Conservation (phyloP, 2,888 invertebrate species). For the Drosophila testacea region DNA sequence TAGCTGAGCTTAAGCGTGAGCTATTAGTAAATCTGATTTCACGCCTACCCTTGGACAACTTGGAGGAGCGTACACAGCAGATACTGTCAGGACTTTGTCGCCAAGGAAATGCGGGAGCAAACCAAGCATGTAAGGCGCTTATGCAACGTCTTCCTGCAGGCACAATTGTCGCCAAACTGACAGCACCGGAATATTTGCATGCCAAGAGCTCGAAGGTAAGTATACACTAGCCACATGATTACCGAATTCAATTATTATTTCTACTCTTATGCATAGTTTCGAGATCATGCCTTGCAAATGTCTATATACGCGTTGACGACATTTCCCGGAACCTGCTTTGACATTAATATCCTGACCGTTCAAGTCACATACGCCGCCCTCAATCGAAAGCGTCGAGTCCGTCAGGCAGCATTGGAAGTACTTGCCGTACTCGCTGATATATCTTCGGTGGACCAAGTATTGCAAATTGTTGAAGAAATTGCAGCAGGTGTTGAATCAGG, state of each 20-base stretch:
- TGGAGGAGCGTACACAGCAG: slow-evolving; percentile 84
- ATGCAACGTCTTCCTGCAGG: slow-evolving; percentile 85
- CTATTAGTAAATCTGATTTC: slow-evolving; percentile 84
- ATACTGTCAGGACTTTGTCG: slow-evolving; percentile 84
- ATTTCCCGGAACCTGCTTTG: slow-evolving; percentile 92
- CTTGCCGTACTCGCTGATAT: slow-evolving; percentile 92
- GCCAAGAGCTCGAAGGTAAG: slow-evolving; percentile 85
- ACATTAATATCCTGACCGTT: slow-evolving; percentile 86
- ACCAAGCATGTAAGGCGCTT: slow-evolving; percentile 85
- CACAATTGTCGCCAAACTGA: slow-evolving; percentile 84
- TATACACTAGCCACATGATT: neutral
- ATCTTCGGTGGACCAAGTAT: slow-evolving; percentile 87
- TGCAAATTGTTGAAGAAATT: slow-evolving; percentile 88
- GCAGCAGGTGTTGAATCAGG: slow-evolving; percentile 85
- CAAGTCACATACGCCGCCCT: slow-evolving; percentile 84
- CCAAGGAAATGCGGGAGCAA: slow-evolving; percentile 84
- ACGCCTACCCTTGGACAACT: slow-evolving; percentile 84
- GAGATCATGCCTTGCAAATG: slow-evolving; percentile 91
- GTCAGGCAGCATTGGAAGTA: slow-evolving; percentile 92
- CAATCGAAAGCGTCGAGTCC: slow-evolving; percentile 90
- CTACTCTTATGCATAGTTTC: slow-evolving; percentile 85
- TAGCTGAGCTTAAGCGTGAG: slow-evolving; percentile 84
- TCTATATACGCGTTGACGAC: slow-evolving; percentile 91
- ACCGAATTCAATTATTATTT: neutral
- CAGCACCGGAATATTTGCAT: slow-evolving; percentile 85